Evolutionary conservation across 2,113 vertebrate genomes (phyloP), one percentile per base, ranked within the genome.

Genomic region (Labeo catla): DNA sequence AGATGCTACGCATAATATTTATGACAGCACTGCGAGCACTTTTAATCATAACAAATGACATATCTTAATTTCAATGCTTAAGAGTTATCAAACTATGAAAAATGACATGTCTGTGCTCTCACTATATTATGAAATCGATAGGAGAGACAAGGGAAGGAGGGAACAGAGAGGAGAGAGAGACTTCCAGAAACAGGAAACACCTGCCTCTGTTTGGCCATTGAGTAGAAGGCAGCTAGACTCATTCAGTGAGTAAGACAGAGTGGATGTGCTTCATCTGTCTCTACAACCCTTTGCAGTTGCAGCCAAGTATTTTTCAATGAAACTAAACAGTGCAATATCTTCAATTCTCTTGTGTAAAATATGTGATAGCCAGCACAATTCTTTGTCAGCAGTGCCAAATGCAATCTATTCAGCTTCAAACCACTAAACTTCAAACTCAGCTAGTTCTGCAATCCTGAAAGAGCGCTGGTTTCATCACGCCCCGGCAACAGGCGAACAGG

Each of bases 271-370:
- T 87, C 50, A 86, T 90, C 89, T 87, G 86, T 86, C 77, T 86
- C 78, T 28, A 80, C 74, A 12, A 83, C 74, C 54, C 87, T 86
- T 90, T 90, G 70, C 86, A 65, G 76, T 76, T 70, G 7, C 43
- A 54, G 89, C 89, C 89, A 90, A 90, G 86, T 87, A 90, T 87
- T 88, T 90, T 88, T 90, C 87, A 87, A 77, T 90, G 89, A 90
- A 89, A 87, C 89, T 86, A 88, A 88, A 86, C 87, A 88, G 87
- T 85, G 81, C 89, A 88, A 87, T 81, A 90, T 90, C 87, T 88
- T 86, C 36, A 65, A 81, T 87, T 88, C 87, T 84, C 87, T 78
- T 74, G 89, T 80, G 89, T 76, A 84, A 83, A 87, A 90, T 90
- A 86, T 73, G 50, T 84, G 87, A 88, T 78, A 65, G 77, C 81